These are phyloP conservation scores for Ibidorhyncha struthersii DNA, from an alignment of 2,113 vertebrate species.

Conservation along the genomic window DNA sequence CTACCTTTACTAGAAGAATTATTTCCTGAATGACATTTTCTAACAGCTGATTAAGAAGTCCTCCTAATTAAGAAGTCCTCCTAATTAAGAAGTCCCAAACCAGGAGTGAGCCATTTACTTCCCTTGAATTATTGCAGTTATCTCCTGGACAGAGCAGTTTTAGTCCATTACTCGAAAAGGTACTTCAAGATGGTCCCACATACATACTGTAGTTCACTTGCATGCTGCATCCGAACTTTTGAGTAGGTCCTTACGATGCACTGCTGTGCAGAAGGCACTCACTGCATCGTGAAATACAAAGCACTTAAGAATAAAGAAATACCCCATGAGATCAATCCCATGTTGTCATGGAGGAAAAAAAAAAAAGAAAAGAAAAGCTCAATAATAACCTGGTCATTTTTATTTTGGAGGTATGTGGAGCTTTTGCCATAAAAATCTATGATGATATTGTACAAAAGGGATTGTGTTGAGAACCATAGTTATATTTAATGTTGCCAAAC, in stretches of 20 bases:
- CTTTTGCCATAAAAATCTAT: not conserved
- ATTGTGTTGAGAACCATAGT: not conserved
- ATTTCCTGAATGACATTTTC: not conserved
- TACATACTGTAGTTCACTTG: not conserved
- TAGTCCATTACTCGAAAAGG: not conserved
- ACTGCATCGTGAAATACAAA: not conserved
- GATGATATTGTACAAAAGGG: not conserved
- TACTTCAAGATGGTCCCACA: not conserved
- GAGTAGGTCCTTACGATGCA: fast-evolving
- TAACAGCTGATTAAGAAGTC: not conserved
- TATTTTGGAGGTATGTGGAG: not conserved
- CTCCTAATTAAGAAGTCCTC: not conserved
- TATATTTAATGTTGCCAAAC: not conserved
- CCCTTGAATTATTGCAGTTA: not conserved
- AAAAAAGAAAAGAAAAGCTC: not conserved
- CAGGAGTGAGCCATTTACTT: not conserved
- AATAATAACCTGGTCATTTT: not conserved
- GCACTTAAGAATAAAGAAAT: not conserved
- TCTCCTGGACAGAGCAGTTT: not conserved
- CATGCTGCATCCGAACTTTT: not conserved
- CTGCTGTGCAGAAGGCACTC: not conserved
- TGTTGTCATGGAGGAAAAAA: not conserved
- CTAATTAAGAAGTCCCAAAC: not conserved
- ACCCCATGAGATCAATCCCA: not conserved
- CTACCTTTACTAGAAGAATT: not conserved